A percentile compares a stretch with the other conserved stretches of the same genome.
Conservation (phyloP, 1,140 invertebrate species). For the Listronotus bonariensis region DNA sequence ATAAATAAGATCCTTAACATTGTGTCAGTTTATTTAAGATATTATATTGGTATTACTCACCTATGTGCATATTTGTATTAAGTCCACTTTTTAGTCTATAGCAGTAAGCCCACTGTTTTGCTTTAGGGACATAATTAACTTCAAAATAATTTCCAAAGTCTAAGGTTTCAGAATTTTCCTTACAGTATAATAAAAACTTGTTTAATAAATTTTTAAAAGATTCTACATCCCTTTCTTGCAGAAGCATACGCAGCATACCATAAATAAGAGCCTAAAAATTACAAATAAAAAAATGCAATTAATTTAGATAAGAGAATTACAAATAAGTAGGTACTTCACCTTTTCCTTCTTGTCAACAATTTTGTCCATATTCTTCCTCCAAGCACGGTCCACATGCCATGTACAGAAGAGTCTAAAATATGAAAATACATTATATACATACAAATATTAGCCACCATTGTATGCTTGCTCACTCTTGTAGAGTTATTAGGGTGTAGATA, state of each 20-base stretch:
- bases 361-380: slow-evolving; percentile 25
- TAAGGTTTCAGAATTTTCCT: not conserved
- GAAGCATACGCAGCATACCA: not conserved
- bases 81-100: slow-evolving; percentile 6
- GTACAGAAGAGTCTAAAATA: slow-evolving; percentile 10
- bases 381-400: slow-evolving; percentile 18
- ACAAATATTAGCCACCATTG: no score
- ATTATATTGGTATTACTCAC: no score
- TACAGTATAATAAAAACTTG: not conserved
- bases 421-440: no score
- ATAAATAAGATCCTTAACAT: no score
- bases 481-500: no score
- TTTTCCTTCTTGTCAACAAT: not conserved
- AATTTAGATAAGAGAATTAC: no score
- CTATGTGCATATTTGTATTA: slow-evolving; percentile 23
- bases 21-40: no score
- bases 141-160: slow-evolving; percentile 16
- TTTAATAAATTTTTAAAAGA: not conserved
- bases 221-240: not conserved
- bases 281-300: no score
- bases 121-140: slow-evolving; percentile 8
- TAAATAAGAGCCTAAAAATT: slow-evolving; percentile 2
- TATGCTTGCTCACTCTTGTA: no score
- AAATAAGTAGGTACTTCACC: not conserved
- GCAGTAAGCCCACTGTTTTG: slow-evolving; percentile 15